Evolutionary conservation across 1,140 invertebrate genomes (phyloP).

Genomic region (Eriosoma lanigerum): DNA sequence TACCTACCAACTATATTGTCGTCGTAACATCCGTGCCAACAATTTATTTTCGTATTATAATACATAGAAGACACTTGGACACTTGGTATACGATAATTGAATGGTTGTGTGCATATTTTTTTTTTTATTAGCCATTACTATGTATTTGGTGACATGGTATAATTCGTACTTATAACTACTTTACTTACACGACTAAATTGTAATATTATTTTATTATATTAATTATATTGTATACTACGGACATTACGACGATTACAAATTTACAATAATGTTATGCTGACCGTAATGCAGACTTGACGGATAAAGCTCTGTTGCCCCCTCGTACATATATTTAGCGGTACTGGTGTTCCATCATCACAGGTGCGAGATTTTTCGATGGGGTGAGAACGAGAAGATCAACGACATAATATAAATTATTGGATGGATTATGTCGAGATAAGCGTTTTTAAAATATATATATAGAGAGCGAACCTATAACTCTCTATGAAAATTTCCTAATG

Average conservation of each 20-base stretch:
- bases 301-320: constrained; percentile 25
- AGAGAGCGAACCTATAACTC: neutral
- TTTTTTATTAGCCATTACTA: neutral
- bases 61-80: neutral
- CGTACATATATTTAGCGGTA: neutral
- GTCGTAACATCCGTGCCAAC: constrained; percentile 45
- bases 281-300: neutral
- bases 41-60: constrained; percentile 27
- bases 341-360: constrained; percentile 3
- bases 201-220: constrained; percentile 2
- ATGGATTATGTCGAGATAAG: neutral
- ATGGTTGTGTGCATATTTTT: neutral
- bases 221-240: constrained; percentile 26
- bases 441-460: neutral
- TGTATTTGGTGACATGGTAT: neutral
- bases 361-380: too few relatives aligned
- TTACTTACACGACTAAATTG: constrained; percentile 8
- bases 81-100: neutral
- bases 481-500: too few relatives aligned
- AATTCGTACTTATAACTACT: constrained; percentile 21
- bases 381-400: neutral
- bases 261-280: constrained; percentile 15
- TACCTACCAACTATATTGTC: constrained; percentile 22
- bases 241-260: constrained; percentile 35
- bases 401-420: neutral